phyloP scores from a whole-genome alignment of 2,888 invertebrate genomes.

The Latrodectus hesperus region DNA sequence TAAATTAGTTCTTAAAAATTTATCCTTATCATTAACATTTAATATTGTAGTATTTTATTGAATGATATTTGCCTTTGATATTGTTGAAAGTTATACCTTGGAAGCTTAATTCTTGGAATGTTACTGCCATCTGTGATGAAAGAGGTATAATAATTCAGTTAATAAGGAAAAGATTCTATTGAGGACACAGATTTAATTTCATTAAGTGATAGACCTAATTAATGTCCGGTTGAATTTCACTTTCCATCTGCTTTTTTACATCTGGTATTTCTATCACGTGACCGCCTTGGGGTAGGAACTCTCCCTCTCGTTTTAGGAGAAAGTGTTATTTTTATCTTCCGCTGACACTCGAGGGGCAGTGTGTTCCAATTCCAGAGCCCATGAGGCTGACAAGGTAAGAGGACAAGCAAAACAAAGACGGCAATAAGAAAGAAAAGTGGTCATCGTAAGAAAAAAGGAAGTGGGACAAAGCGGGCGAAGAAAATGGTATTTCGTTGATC shows the following conservation, averaged over 20 bases:
- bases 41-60: no score
- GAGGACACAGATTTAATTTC: background rate
- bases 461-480: background rate
- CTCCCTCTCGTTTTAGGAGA: conserved; percentile 20
- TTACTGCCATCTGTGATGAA: no score
- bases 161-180: no score
- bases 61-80: no score
- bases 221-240: conserved; percentile 25
- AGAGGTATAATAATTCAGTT: no score
- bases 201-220: conserved; percentile 9
- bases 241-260: background rate
- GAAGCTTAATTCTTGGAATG: no score
- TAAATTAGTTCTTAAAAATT: no score
- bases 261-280: background rate
- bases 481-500: background rate
- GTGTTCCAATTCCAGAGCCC: conserved; percentile 35
- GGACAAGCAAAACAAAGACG: conserved; percentile 34
- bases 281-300: background rate
- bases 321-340: conserved; percentile 23
- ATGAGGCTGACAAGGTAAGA: background rate
- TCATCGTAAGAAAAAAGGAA: conserved; percentile 12
- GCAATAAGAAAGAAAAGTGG: conserved; percentile 15
- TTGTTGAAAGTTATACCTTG: no score
- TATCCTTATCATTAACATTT: no score
- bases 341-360: background rate